Conservation (phyloP, 1,140 invertebrate genomes). For the Heliconius melpomene region DNA sequence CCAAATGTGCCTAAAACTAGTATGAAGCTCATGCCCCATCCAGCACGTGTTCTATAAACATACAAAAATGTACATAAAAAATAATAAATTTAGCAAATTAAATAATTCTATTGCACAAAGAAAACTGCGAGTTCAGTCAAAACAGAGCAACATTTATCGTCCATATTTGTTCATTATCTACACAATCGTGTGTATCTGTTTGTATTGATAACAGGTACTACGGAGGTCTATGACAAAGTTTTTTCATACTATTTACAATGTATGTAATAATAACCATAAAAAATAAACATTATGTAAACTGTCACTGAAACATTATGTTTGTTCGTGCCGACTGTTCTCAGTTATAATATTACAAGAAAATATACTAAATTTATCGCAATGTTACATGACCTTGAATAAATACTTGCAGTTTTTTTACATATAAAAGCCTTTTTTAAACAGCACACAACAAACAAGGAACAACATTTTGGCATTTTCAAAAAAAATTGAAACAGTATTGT, state of each 20-base stretch:
- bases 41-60: no score
- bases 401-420: no score
- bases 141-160: neutral
- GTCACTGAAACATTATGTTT: slow-evolving; percentile 19
- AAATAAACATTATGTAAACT: slow-evolving; percentile 16
- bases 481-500: no score
- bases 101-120: neutral
- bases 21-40: no score
- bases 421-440: no score
- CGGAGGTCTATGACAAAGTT: neutral
- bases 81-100: neutral
- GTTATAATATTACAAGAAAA: neutral
- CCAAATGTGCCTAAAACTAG: no score
- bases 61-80: no score
- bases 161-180: slow-evolving; percentile 13
- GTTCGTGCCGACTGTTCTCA: slow-evolving; percentile 15
- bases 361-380: no score
- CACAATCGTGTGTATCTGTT: slow-evolving; percentile 10
- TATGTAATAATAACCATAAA: slow-evolving; percentile 17
- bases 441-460: no score
- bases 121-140: neutral
- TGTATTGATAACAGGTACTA: slow-evolving; percentile 9
- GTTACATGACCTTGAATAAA: no score
- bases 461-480: no score
- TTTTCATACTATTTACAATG: slow-evolving; percentile 18